Evolutionary conservation across 2,113 vertebrate genomes (phyloP).

Genomic region (Sceloporus undulatus): DNA sequence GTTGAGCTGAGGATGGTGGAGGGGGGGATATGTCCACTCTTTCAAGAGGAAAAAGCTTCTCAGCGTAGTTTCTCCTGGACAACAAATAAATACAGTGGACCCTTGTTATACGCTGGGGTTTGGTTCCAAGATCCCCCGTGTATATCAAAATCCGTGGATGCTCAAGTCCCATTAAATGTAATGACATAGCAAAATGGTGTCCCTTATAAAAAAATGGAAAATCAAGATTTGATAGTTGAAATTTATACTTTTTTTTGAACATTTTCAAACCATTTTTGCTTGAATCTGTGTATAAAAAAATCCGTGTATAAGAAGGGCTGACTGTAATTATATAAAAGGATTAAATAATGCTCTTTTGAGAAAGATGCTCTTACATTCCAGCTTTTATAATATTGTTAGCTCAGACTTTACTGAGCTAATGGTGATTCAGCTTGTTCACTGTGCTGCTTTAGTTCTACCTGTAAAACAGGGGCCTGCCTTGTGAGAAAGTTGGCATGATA

Average conservation of each 20-base stretch:
- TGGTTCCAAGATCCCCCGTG: no score
- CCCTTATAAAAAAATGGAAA: no score
- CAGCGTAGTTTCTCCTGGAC: not conserved
- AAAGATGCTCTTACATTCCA: conserved; percentile 18
- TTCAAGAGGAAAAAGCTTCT: not conserved
- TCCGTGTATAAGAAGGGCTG: no score
- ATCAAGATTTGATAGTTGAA: no score
- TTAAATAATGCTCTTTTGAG: not conserved
- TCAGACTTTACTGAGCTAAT: not conserved
- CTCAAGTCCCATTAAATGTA: no score
- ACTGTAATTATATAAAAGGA: not conserved
- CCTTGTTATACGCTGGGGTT: no score
- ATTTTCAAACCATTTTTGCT: no score
- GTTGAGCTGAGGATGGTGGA: conserved; percentile 5
- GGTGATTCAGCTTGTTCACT: not conserved
- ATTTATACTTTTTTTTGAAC: no score
- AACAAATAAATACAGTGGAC: not conserved
- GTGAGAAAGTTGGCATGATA: no score
- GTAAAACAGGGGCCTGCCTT: not conserved
- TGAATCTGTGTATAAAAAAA: no score
- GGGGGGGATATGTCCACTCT: conserved; percentile 14
- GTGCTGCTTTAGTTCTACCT: not conserved
- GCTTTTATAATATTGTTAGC: not conserved
- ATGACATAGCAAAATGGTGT: no score
- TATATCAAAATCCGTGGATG: no score